Conservation (phyloP, 2,113 vertebrate genomes). For the Orycteropus afer region DNA sequence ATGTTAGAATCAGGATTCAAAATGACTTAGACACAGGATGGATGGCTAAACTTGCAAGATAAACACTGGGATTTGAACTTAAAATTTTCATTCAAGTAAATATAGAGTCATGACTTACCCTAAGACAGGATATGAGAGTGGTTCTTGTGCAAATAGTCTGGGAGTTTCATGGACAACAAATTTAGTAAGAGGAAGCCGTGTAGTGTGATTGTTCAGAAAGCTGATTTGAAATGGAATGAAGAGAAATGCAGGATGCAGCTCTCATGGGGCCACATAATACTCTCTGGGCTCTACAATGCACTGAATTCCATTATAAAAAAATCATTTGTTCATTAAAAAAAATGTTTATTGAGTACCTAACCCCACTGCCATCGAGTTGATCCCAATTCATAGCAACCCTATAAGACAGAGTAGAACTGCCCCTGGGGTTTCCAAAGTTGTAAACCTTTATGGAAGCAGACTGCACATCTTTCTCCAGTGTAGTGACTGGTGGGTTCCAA, state of each 20-base stretch:
- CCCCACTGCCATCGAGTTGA: no score
- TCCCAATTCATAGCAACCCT: no score
- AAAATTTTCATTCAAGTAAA: slow-evolving; percentile 67
- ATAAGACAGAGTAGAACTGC: no score
- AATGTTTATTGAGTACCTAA: slow-evolving; percentile 15
- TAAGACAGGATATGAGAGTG: slow-evolving; percentile 53
- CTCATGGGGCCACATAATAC: not conserved
- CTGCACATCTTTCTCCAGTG: no score
- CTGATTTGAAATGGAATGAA: slow-evolving; percentile 31
- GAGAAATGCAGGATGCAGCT: not conserved
- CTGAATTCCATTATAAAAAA: not conserved
- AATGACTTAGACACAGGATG: not conserved
- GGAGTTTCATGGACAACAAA: slow-evolving; percentile 49
- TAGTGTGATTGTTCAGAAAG: slow-evolving; percentile 35
- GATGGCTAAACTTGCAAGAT: slow-evolving; percentile 29
- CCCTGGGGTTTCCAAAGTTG: no score
- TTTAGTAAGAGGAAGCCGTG: slow-evolving; percentile 48
- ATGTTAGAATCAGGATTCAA: slow-evolving; percentile 18
- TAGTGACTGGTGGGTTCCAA: no score
- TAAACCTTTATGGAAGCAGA: no score
- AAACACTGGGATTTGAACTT: slow-evolving; percentile 48
- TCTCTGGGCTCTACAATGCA: not conserved
- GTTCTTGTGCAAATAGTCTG: slow-evolving; percentile 28
- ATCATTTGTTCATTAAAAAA: slow-evolving; percentile 1
- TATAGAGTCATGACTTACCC: slow-evolving; percentile 36